Base-by-base conservation (phyloP, 92 coral and sea anemone genomes). In the Paramuricea clavata region DNA sequence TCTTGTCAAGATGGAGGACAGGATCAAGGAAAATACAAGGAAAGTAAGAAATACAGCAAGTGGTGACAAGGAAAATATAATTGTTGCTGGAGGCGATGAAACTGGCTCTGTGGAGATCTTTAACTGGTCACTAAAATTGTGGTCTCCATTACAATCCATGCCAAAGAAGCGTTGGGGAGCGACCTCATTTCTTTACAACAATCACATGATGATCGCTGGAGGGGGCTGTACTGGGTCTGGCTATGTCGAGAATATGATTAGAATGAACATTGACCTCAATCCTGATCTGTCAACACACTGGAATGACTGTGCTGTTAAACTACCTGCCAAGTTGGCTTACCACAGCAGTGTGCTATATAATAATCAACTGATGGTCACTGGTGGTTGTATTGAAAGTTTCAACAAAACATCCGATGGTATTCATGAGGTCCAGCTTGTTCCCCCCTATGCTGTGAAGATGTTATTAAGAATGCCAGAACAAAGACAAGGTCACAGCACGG, bases 271-370 rank as follows among this genome's bases (percentile, higher is more conserved):
- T 65, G 72, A 32, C 19, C n/a, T 39, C 27, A 65, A 15, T 10
- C 72, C 72, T 65, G 72, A 65, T 65, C 72, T 32, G 0, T 65
- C 42, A 28, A 65, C 72, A 65, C 72, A 65, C 72, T 65, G 72
- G 72, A 27, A 1, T 65, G 72, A 13, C 16, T 65, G 41, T 65
- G 17, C 39, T 27, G 39, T 28, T 65, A 28, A 65, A 12, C 41
- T 65, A 16, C 72, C 72, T 10, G 39, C 72, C 28, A 65, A 65
- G 42, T 65, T 65, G 19, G 42, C 41, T 19, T 27, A 11, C 22
- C 72, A 65, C 42, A 65, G 72, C 42, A 65, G 72, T 65, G 72
- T 65, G 19, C 19, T 32, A 39, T 65, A 65, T 32, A 65, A 65
- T 0, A 39, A 27, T 65, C 72, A 65, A 3, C 17, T 65, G n/a